Conservation (phyloP, 2,888 invertebrate species). For the Diogma glabrata region DNA sequence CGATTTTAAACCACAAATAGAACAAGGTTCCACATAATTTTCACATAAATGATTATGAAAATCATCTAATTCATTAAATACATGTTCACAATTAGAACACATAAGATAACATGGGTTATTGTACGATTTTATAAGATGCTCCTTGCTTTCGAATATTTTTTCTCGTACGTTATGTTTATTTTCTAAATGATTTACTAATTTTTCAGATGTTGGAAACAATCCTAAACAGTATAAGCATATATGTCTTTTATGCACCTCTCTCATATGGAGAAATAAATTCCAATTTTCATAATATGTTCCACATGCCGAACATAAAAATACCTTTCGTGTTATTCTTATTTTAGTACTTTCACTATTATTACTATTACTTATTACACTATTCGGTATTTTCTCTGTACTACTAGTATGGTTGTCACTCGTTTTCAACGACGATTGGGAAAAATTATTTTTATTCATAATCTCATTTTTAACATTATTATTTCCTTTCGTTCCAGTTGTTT, state of each 20-base stretch:
- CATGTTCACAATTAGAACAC: slow-evolving; percentile 70
- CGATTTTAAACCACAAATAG: slow-evolving; percentile 32
- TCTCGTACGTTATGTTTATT: slow-evolving; percentile 69
- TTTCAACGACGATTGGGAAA: not conserved
- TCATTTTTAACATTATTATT: slow-evolving; percentile 2
- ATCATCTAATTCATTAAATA: slow-evolving; percentile 63
- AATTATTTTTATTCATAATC: not conserved
- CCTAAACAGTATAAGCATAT: slow-evolving; percentile 75
- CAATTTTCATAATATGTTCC: slow-evolving; percentile 76
- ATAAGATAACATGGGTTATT: slow-evolving; percentile 61
- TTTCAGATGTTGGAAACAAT: slow-evolving; percentile 70
- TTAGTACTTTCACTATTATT: slow-evolving; percentile 29
- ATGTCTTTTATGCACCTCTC: slow-evolving; percentile 67
- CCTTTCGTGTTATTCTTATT: slow-evolving; percentile 60
- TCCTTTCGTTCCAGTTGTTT: not conserved
- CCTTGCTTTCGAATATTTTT: slow-evolving; percentile 51
- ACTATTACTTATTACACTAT: not conserved
- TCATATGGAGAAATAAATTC: slow-evolving; percentile 76
- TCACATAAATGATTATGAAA: slow-evolving; percentile 62
- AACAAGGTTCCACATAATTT: slow-evolving; percentile 31
- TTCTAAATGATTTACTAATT: slow-evolving; percentile 62
- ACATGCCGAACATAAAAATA: slow-evolving; percentile 71
- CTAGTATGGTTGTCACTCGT: not conserved
- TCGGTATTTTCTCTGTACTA: not conserved
- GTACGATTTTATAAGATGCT: slow-evolving; percentile 54